phyloP scores from a whole-genome alignment of 2,888 invertebrate genomes.

The Sceliomorpha sp. region DNA sequence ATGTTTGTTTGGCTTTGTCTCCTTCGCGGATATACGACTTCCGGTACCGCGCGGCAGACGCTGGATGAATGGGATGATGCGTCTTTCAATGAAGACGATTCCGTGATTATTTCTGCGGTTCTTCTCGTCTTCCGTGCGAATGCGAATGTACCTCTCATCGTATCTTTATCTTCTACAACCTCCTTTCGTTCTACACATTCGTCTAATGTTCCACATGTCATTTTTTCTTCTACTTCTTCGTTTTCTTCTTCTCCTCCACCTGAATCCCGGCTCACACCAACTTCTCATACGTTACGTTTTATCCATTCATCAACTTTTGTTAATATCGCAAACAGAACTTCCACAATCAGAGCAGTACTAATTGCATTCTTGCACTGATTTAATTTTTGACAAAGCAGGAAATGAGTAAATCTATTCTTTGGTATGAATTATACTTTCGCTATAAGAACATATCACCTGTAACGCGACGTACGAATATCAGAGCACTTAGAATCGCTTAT shows the following conservation, averaged over 20 bases:
- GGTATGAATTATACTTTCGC: no score
- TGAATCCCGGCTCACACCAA: no score
- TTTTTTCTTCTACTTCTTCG: conserved; percentile 29
- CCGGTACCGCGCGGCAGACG: conserved; percentile 74
- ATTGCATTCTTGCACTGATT: no score
- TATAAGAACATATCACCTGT: no score
- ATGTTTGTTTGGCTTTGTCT: conserved; percentile 76
- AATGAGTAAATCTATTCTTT: no score
- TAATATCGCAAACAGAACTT: background rate
- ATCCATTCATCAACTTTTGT: no score
- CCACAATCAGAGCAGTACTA: no score
- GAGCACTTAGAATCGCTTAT: no score
- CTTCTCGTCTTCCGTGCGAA: conserved; percentile 58
- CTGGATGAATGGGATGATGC: conserved; percentile 77
- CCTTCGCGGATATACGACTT: conserved; percentile 78
- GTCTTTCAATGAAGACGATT: conserved; percentile 70
- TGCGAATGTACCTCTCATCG: conserved; percentile 37
- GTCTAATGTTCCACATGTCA: conserved; percentile 4
- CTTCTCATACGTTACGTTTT: no score
- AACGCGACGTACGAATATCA: no score
- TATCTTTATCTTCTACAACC: conserved; percentile 22
- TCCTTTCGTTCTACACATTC: background rate
- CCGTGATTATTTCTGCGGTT: conserved; percentile 71
- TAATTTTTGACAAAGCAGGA: no score
- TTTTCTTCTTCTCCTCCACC: conserved; percentile 29